Conservation (phyloP, 2,888 invertebrate species). For the Dendrolimus pini region DNA sequence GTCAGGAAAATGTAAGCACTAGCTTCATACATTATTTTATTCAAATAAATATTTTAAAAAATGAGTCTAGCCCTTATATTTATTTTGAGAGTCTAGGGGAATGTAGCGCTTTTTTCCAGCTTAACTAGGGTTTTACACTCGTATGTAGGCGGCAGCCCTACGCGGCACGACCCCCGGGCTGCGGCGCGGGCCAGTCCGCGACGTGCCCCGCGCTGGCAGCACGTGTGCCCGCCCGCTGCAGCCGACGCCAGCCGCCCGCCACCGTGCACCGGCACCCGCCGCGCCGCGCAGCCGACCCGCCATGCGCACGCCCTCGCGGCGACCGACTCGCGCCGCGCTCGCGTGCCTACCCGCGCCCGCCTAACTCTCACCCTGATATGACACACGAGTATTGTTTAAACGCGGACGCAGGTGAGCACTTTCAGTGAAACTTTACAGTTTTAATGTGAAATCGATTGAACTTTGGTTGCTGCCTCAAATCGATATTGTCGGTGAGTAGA, state of each 20-base stretch:
- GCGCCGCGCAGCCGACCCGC: constrained; percentile 16
- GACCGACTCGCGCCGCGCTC: constrained; percentile 21
- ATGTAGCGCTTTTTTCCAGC: no score
- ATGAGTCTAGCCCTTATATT: no score
- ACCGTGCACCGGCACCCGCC: constrained; percentile 41
- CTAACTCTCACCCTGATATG: constrained; percentile 32
- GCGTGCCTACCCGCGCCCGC: constrained; percentile 20
- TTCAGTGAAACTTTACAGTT: constrained; percentile 43
- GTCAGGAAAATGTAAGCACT: no score
- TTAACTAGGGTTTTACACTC: no score
- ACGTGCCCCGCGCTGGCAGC: constrained; percentile 53
- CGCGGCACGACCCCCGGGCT: constrained; percentile 13
- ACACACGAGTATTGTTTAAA: constrained; percentile 32
- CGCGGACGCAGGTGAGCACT: constrained; percentile 48
- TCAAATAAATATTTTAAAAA: no score
- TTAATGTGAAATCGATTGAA: constrained; percentile 51
- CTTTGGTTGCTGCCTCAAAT: constrained; percentile 37
- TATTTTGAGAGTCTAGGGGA: no score
- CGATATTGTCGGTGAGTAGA: constrained; percentile 50
- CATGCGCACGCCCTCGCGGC: constrained; percentile 20
- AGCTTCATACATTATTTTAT: no score
- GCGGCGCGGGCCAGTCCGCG: constrained; percentile 45
- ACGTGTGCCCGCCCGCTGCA: constrained; percentile 28
- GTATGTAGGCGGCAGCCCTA: constrained; percentile 11
- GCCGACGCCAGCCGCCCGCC: constrained; percentile 12